Conservation (phyloP, 1,140 invertebrate species). For the Drosophila lacteicornis region DNA sequence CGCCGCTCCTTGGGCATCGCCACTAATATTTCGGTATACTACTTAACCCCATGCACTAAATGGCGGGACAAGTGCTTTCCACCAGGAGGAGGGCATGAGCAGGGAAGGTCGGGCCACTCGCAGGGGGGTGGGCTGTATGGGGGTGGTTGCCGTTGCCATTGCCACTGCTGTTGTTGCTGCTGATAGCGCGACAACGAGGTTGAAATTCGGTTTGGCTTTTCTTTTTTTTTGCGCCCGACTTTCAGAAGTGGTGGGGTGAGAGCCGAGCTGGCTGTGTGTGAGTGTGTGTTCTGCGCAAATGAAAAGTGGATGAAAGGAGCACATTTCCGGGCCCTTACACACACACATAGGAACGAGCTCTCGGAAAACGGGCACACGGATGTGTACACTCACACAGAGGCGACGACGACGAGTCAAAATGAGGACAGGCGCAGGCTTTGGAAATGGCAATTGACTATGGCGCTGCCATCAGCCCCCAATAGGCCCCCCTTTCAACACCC, state of each 20-base stretch:
- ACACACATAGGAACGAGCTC: constrained; percentile 23
- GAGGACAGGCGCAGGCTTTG: constrained; percentile 71
- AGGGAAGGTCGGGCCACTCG: constrained; percentile 18
- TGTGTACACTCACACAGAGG: constrained; percentile 17
- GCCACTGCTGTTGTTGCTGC: constrained; percentile 31
- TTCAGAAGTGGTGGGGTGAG: constrained; percentile 8
- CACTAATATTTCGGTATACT: constrained; percentile 79
- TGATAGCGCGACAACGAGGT: constrained; percentile 65
- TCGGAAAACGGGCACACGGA: constrained; percentile 24
- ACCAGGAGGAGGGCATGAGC: constrained; percentile 17
- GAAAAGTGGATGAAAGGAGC: constrained; percentile 81
- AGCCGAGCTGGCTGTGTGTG: constrained; percentile 18
- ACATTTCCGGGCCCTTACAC: constrained; percentile 66
- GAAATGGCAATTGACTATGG: constrained; percentile 46
- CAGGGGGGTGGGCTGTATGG: constrained; percentile 29
- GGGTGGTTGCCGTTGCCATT: constrained; percentile 19
- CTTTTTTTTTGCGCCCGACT: constrained; percentile 18
- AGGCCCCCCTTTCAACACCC: constrained; percentile 18
- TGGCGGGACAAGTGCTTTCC: constrained; percentile 79
- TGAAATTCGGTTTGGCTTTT: constrained; percentile 42
- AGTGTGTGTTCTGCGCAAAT: constrained; percentile 70
- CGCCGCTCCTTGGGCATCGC: constrained; percentile 52
- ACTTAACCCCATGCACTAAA: constrained; percentile 79
- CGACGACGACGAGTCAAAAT: constrained; percentile 63
- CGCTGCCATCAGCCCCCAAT: background rate